phyloP scores from a whole-genome alignment of 2,797 vertebrate species.

The Bradypodion ventrale region DNA sequence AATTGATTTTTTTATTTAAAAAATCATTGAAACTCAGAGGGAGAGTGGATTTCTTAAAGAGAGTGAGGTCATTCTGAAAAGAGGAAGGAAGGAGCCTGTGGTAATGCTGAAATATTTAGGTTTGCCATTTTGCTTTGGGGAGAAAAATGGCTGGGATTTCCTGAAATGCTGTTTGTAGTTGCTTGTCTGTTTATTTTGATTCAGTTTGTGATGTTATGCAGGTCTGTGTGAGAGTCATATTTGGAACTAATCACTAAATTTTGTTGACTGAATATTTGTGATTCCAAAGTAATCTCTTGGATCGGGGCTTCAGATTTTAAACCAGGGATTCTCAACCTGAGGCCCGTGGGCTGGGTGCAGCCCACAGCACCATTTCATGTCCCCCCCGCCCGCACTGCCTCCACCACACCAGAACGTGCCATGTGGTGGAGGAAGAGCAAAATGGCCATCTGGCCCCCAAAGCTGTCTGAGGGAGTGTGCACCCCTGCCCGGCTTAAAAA shows the following conservation, averaged over 20 bases:
- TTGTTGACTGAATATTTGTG: not conserved
- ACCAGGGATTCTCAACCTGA: not conserved
- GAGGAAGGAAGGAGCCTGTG: not conserved
- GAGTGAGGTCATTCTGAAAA: not conserved
- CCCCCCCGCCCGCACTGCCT: too few species aligned
- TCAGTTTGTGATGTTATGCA: not conserved
- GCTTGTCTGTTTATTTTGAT: fast-evolving
- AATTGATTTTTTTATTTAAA: not conserved
- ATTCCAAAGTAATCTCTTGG: not conserved
- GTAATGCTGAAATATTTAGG: not conserved
- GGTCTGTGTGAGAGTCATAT: too few species aligned
- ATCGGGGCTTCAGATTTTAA: not conserved
- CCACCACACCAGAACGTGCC: too few species aligned
- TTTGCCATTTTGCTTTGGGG: not conserved
- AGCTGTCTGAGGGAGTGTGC: too few species aligned
- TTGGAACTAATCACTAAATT: not conserved
- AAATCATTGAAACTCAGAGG: not conserved
- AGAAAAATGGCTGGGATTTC: fast-evolving
- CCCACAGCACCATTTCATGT: too few species aligned
- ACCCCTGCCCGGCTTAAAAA: too few species aligned
- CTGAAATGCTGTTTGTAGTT: not conserved
- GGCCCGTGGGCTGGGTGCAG: too few species aligned
- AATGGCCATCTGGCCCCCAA: too few species aligned
- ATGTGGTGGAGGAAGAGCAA: too few species aligned
- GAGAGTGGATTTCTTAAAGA: not conserved